These are phyloP conservation scores for Sebastes kiyomatsui DNA, from an alignment of 2,797 vertebrate genomes.

Conservation along the genomic window DNA sequence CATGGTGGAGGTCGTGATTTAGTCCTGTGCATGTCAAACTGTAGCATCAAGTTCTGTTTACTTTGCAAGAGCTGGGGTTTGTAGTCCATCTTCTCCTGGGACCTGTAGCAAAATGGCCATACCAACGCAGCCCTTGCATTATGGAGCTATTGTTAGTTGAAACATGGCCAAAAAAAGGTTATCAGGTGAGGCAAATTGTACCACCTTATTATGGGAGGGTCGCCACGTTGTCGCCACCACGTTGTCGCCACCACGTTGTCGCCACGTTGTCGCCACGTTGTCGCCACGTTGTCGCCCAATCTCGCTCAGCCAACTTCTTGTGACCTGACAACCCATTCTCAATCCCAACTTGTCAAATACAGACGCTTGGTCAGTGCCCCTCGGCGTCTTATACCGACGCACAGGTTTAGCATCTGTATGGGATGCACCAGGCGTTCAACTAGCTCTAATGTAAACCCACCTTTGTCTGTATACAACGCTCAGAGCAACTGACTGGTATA, in stretches of 20 bases:
- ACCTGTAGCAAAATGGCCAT: background rate
- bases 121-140: background rate
- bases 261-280: background rate
- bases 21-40: background rate
- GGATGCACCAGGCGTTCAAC: no score
- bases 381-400: no score
- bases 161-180: background rate
- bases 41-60: background rate
- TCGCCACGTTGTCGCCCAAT: no score
- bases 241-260: background rate
- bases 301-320: no score
- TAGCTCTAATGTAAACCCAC: rapidly evolving
- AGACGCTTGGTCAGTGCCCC: no score
- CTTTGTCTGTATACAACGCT: rapidly evolving
- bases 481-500: no score
- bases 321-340: no score
- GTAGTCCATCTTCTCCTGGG: background rate
- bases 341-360: no score
- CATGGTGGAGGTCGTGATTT: background rate
- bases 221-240: no score
- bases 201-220: background rate
- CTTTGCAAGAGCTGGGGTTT: background rate
- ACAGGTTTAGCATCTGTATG: no score
- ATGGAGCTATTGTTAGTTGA: background rate
- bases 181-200: background rate